Base-by-base conservation (phyloP, 2,797 vertebrate genomes). In the Serranus cabrilla region DNA sequence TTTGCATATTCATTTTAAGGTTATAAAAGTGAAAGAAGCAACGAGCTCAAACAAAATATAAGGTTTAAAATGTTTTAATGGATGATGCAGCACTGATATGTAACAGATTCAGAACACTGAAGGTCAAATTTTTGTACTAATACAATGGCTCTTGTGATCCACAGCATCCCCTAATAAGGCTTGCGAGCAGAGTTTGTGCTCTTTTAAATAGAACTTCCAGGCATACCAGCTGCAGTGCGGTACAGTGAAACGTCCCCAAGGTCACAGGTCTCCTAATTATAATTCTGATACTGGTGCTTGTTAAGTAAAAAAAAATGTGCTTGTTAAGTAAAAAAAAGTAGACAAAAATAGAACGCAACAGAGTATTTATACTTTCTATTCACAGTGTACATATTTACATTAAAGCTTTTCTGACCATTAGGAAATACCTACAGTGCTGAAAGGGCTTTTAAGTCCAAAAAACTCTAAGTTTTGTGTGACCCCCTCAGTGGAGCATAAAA, bases 311-410 rank as follows among this genome's bases (percentile, higher is more conserved):
- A 75, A 65, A 74, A 74, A 72, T 45, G 39, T 74, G 63, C 69
- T 76, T 85, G 71, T 82, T 74, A 42, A 47, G 61, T 84, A 79
- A 80, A 91, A 34, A 27, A 86, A 82, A 74, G 52, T 82, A 72
- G 72, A 86, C 17, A 89, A 74, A 80, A 74, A 62, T 75, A 55
- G 74, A 84, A 80, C 62, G 80, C 37, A 76, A 76, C 21, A 59
- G 34, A 68, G 76, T 71, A 70, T 84, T 85, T 80, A 91, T 83
- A 87, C 43, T 78, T 80, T 91, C 66, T 92, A 93, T 93, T 89
- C 93, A 95, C 91, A 95, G 82, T 83, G 69, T 80, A 72, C 83
- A 84, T 93, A 94, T 92, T 90, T 93, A 94, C 93, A 95, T 51
- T 21, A n/a, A 82, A 59, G 68, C 63, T 68, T 89, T 85, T 75